Base-by-base conservation (phyloP, 2,113 vertebrate species). In the Equus quagga region DNA sequence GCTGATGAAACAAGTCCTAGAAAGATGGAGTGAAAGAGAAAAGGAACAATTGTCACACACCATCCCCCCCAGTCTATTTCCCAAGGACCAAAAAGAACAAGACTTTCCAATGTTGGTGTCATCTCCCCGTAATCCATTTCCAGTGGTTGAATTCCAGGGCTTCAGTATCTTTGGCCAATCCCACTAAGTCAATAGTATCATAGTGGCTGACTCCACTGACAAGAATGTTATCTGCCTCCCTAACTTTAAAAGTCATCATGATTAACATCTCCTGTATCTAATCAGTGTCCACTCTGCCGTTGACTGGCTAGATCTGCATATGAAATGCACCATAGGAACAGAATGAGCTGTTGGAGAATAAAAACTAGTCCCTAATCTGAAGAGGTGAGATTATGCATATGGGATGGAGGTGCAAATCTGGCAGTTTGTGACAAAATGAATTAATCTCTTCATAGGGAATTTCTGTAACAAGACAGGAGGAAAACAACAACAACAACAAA, bases 261-360 rank as follows among this genome's bases (percentile, higher is more conserved):
- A 98, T 97, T 97, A 97, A 44, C 76, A 96, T 97, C 75, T 98
- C 83, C 88, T 87, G 65, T 98, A 94, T 97, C 97, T 97, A 96
- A 98, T 97, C 69, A 97, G 89, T 94, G 96, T 97, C 31, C 60
- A 93, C 78, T 98, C 87, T 94, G 36, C 56, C 98, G 73, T 95
- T 98, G 95, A 98, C 94, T 97, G 94, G 92, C 62, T 89, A 44
- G 81, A 98, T 98, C 98, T 98, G 84, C 98, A 98, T 97, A 94
- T 96, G 49, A 98, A 98, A 97, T 97, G 44, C 76, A 24, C 89
- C 93, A 44, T 49, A 56, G 13, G 93, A 89, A 92, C 46, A 91
- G 58, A 98, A 98, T 92, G 96, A 97, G 91, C 85, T 96, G 54
- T 96, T 97, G 75, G 49, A 70, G 44, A 89, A 84, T 81, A 33